Evolutionary conservation across 2,797 vertebrate species (phyloP).

Genomic region (Cephalopachus bancanus): DNA sequence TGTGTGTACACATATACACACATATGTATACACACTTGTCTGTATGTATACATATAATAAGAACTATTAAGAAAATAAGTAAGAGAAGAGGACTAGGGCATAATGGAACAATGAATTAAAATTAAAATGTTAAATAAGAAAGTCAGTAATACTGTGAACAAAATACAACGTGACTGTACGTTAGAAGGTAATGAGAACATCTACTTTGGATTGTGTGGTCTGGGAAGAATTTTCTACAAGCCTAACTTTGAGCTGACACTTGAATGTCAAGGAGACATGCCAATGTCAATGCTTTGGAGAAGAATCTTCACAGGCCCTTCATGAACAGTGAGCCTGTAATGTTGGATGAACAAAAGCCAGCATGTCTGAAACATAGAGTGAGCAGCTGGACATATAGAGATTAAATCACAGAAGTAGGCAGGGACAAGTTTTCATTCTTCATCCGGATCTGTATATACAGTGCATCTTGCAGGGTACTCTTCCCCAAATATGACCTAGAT

Average conservation of each 20-base stretch:
- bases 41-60: neutral
- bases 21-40: too few species aligned
- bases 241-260: neutral
- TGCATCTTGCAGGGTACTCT: neutral
- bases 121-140: neutral
- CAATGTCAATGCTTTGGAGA: neutral
- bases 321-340: neutral
- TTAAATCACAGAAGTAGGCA: neutral
- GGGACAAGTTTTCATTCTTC: neutral
- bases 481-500: neutral
- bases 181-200: neutral
- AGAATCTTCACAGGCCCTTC: neutral
- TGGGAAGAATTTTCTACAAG: neutral
- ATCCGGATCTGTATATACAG: neutral
- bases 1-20: neutral
- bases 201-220: neutral
- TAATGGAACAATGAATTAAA: neutral
- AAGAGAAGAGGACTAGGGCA: neutral
- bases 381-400: neutral
- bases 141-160: neutral
- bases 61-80: neutral
- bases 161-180: neutral
- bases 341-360: neutral
- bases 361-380: neutral
- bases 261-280: neutral